A percentile compares a stretch with the other conserved stretches of the same genome.
Conservation (phyloP, 2,888 invertebrate species). For the Theretra japonica region DNA sequence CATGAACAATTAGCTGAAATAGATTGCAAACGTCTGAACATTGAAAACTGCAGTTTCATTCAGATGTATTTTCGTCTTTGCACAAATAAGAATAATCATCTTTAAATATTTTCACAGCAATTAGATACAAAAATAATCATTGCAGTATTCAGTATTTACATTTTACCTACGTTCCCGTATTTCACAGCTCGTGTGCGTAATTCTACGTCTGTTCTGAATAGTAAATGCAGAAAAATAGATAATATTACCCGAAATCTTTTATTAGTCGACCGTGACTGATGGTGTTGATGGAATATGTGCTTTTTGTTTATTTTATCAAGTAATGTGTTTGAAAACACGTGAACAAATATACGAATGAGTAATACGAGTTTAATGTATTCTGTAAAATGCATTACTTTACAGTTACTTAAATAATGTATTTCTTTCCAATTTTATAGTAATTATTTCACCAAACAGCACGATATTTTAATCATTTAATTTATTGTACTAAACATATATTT, state of each 20-base stretch:
- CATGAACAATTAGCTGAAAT: neutral
- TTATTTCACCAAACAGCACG: too few relatives aligned
- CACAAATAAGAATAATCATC: too few relatives aligned
- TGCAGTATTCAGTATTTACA: too few relatives aligned
- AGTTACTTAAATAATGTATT: too few relatives aligned
- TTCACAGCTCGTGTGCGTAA: neutral
- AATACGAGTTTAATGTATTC: constrained; percentile 1
- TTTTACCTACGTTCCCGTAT: neutral
- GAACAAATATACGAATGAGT: constrained; percentile 2
- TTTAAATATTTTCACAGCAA: neutral
- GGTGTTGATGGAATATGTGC: neutral
- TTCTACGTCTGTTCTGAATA: neutral
- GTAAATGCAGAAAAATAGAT: neutral
- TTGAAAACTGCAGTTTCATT: neutral
- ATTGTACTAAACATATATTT: too few relatives aligned
- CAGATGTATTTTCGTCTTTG: neutral
- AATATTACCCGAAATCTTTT: neutral
- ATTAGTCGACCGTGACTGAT: neutral
- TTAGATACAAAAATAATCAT: neutral
- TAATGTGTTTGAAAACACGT: neutral
- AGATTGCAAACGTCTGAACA: neutral
- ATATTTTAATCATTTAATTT: too few relatives aligned
- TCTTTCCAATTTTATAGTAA: too few relatives aligned
- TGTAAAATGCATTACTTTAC: too few relatives aligned
- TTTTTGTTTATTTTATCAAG: neutral